Conservation (phyloP, 1,140 invertebrate genomes). For the Meloidogyne chitwoodi region DNA sequence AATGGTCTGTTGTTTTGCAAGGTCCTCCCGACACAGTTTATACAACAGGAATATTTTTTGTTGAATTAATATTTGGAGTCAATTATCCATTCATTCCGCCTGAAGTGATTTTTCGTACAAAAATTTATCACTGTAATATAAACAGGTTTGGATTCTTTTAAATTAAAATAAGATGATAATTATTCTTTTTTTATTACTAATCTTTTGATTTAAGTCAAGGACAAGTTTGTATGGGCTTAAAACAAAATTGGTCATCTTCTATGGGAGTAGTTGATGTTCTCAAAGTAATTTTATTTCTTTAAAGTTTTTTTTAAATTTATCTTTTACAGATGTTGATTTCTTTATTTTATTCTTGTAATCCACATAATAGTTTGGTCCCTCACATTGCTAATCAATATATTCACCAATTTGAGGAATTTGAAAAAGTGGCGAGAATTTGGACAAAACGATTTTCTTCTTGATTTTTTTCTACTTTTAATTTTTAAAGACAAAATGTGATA, state of each 20-base stretch:
- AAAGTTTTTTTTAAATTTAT: neutral
- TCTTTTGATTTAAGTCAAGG: constrained; percentile 4
- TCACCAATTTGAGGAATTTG: constrained; percentile 35
- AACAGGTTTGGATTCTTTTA: constrained; percentile 22
- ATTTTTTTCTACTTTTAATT: neutral
- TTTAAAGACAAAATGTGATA: neutral
- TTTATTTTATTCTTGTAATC: constrained; percentile 31
- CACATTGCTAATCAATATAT: constrained; percentile 33
- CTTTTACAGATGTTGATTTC: neutral
- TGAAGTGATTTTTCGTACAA: constrained; percentile 34
- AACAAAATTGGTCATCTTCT: neutral
- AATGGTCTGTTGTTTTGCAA: constrained; percentile 34
- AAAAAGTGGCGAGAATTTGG: constrained; percentile 38
- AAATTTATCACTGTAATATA: constrained; percentile 44
- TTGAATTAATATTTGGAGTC: constrained; percentile 20
- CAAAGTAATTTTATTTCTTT: neutral
- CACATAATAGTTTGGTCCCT: constrained; percentile 22
- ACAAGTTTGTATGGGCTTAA: neutral
- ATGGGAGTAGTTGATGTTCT: constrained; percentile 3
- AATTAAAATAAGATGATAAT: no score
- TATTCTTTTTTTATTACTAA: neutral
- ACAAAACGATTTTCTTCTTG: constrained; percentile 32
- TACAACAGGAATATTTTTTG: constrained; percentile 39
- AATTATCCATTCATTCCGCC: constrained; percentile 32
- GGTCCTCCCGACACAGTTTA: constrained; percentile 37